Base-by-base conservation (phyloP, 2,113 vertebrate species). In the Loxodonta africana region DNA sequence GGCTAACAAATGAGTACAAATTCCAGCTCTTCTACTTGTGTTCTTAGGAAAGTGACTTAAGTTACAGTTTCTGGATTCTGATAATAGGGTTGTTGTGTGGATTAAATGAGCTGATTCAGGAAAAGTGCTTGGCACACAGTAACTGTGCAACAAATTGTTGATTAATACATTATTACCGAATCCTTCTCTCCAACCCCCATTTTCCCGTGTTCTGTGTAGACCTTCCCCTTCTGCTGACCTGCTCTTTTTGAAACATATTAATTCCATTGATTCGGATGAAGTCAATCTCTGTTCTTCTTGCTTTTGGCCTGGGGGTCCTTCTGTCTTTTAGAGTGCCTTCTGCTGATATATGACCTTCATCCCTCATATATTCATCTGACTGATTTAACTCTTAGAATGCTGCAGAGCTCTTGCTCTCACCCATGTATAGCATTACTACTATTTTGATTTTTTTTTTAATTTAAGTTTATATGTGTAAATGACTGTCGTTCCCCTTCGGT, bases 311-410 rank as follows among this genome's bases (percentile, higher is more conserved):
- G 62, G 62, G 14, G 67, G 60, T 71, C 2, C 25, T 86, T 73
- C 76, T 65, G 37, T 83, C 69, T 84, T 88, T 81, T 73, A 33
- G 15, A 83, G 67, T 88, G 53, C 8, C 41, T 95, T 96, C 73
- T 97, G 73, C 23, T 91, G 33, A 63, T 48, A 17, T 17, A 78
- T 81, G 65, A n/a, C 88, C 46, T 83, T 73, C 21, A 60, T 37
- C 51, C 10, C 67, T 94, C 37, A 51, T 14, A 9, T 44, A 87
- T 80, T 91, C 82, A 94, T 76, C n/a, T 77, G 51, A 83, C n/a
- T 90, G 85, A 80, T 82, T 96, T 96, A 97, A 98, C 83, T 89
- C 86, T 87, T 77, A 93, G 82, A 87, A 12, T 80, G 20, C 63
- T 8, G 7, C 57, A 25, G 30, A 91, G 51, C 18, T 81, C 63